Evolutionary conservation across 2,797 vertebrate species (phyloP), one percentile per base, ranked within the genome.

Genomic region (Furcifer pardalis): DNA sequence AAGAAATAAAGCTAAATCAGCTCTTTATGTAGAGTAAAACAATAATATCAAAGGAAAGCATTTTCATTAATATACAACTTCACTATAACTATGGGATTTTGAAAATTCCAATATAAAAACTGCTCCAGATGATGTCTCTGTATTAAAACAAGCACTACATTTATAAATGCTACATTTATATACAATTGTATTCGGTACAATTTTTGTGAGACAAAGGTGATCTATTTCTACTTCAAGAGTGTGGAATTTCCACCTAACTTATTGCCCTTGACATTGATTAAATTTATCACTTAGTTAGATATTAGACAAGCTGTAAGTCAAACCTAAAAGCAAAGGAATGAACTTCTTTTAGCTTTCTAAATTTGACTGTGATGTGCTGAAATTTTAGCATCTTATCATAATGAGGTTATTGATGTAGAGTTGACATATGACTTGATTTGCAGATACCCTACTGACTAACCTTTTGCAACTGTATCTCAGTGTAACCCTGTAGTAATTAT

Each of bases 351-450:
- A 81, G 81, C 89, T 91, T 89, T 89, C 77, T 90, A 83, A 79
- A 90, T 88, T 92, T 86, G 91, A 86, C 89, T 92, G 90, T 84
- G 85, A 94, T 92, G 92, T 94, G 91, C 87, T 95, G 92, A 95
- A 95, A 94, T 83, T 90, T 83, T 86, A 93, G 92, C 92, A 92
- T 93, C 91, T 77, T 93, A 92, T 92, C 93, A 95, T 93, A 95
- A 96, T 91, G 89, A 95, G 89, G 89, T 94, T 95, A 94, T 90
- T 95, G 94, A 94, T 93, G 92, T 92, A 86, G 84, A 92, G 75
- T 56, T 95, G 94, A 94, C 95, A 95, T 49, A 84, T 68, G 91
- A 93, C 89, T 91, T 95, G 94, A 96, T 95, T 94, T 95, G 92
- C 93, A 95, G 91, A 95, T 92, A 90, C 91, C 92, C 94, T 93